Conservation (phyloP, 2,113 vertebrate genomes). For the Panthera tigris region DNA sequence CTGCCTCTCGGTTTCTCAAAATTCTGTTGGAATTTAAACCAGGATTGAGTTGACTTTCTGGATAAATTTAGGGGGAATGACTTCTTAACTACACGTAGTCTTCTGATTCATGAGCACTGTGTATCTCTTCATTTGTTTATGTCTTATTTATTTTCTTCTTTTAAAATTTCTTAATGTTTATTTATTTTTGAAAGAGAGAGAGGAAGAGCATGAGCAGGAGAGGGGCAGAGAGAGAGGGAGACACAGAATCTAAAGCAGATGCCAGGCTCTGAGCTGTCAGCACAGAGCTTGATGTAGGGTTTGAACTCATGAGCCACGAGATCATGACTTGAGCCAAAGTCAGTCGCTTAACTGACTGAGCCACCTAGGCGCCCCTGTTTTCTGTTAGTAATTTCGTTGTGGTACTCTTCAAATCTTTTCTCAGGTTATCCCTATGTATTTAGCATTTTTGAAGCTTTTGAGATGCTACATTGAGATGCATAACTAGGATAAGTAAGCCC, state of each 20-base stretch:
- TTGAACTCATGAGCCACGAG: too few relatives aligned
- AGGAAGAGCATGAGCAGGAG: too few relatives aligned
- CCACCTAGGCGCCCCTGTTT: too few relatives aligned
- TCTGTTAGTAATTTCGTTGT: background rate
- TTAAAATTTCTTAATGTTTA: background rate
- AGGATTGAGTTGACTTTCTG: background rate
- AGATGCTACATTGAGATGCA: background rate
- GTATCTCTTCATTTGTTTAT: background rate
- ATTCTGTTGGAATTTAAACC: background rate
- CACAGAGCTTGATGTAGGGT: too few relatives aligned
- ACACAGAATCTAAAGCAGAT: too few relatives aligned
- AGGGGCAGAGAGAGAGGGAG: too few relatives aligned
- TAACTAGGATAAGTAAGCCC: too few relatives aligned
- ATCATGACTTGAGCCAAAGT: too few relatives aligned
- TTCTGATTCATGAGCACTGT: background rate
- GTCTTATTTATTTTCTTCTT: background rate
- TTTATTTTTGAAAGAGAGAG: too few relatives aligned
- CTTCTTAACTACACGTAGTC: background rate
- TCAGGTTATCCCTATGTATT: background rate
- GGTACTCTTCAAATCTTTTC: background rate
- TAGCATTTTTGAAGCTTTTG: background rate
- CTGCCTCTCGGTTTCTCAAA: background rate
- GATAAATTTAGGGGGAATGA: background rate
- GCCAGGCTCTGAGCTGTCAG: too few relatives aligned
- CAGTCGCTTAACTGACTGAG: too few relatives aligned